These are phyloP conservation scores for Anguilla rostrata DNA, from an alignment of 2,113 vertebrate genomes.

Conservation along the genomic window DNA sequence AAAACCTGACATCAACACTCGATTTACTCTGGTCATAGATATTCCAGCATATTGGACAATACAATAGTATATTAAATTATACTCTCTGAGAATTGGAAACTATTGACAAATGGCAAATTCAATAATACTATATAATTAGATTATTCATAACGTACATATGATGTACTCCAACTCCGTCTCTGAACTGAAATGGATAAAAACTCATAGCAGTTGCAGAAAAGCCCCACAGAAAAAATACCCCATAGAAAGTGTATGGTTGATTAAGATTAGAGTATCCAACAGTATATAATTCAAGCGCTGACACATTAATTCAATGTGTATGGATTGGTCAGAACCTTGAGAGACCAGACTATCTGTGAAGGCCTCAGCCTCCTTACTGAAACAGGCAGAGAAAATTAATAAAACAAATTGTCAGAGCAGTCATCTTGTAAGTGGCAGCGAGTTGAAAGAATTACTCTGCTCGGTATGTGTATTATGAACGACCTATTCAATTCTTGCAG, in stretches of 20 bases:
- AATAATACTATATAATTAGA: not conserved
- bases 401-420: not conserved
- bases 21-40: not conserved
- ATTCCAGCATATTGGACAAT: not conserved
- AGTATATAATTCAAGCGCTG: not conserved
- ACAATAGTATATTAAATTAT: not conserved
- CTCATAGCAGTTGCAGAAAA: no score
- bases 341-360: not conserved
- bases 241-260: not conserved
- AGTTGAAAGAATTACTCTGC: not conserved
- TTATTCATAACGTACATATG: not conserved
- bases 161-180: not conserved
- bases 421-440: not conserved
- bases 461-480: not conserved
- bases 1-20: conserved; percentile 18
- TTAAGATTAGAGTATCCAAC: conserved; percentile 6
- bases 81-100: not conserved
- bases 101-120: not conserved
- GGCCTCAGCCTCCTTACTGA: not conserved
- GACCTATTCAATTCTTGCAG: conserved; percentile 2
- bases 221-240: no score
- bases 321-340: not conserved
- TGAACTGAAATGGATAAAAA: no score
- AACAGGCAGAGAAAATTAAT: not conserved
- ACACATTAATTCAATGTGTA: no score